Base-by-base conservation (phyloP, 2,797 vertebrate genomes). In the Gallirallus australis region DNA sequence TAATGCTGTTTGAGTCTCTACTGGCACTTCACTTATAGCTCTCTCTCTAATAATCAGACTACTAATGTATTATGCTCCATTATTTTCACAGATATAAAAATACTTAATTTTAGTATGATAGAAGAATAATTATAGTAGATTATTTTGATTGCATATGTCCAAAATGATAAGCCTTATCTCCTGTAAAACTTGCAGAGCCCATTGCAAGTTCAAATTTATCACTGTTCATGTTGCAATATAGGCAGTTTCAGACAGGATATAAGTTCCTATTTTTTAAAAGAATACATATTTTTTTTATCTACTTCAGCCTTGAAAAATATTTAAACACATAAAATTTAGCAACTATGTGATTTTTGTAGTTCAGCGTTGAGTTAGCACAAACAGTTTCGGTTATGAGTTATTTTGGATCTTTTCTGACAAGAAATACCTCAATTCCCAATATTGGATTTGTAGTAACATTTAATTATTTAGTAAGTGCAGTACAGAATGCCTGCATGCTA, bases 1-100 rank as follows among this genome's bases (percentile, higher is more conserved):
- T 84, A 92, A 91, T 69, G 48, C 45, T 37, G 23, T 78, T 65
- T 89, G 65, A 96, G 9, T 90, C 35, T n/a, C 33, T 87, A 63
- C 35, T 86, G 30, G 94, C 82, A 96, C 91, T 94, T 94, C 89
- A 89, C 28, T 76, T 69, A 85, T 30, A 91, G 78, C 61, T 92
- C 30, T 56, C 87, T 63, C 87, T 64, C 31, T 61, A 73, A 17
- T 76, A 89, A 87, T 33, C 12, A 3, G 81, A 87, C 3, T 93
- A 68, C 87, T 77, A 64, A 82, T 52, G 54, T 71, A 79, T 88
- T 93, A 79, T 50, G 21, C 31, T 92, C 3, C 47, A 60, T 50
- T 80, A 88, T 66, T 93, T 87, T 88, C 47, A 81, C 66, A 93
- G 48, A 63, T 89, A 88, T 11, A 83, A 85, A 61, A 73, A 59